Evolutionary conservation across 2,888 invertebrate genomes (phyloP), one percentile per base, ranked within the genome.

Genomic region (Pinctada fucata): DNA sequence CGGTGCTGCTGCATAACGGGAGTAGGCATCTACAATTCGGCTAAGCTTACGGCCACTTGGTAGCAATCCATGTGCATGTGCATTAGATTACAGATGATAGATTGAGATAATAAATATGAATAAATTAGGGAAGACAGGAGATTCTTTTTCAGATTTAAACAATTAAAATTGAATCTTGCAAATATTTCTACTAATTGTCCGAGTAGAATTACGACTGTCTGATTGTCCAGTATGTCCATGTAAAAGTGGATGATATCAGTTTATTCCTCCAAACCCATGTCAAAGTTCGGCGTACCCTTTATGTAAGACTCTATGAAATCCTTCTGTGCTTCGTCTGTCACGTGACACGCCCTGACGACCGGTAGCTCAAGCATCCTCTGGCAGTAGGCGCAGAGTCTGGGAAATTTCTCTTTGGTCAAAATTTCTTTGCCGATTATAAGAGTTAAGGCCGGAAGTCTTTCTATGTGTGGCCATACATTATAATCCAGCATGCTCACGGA

Each of bases 391-490:
- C 52, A 51, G 0, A 86, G 49, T 2, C 75, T 67, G 13, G 83
- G 81, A 50, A 81, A 80, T 47, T 73, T 69, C 2, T 71, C 78
- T 1, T 71, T 69, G 2, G 79, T 74, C 2, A 84, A 8, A 1
- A 70, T 64, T 1, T 3, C 45, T 45, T 58, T n/a, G 10, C 72
- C 68, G 4, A 72, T 8, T 6, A 73, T 58, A 6, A 75, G 13
- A 16, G 75, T 64, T 2, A 73, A 47, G 2, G 81, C 16, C 8
- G 66, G 64, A 16, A 77, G 51, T 47, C 84, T 71, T 66, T 84
- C 82, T 13, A 78, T 76, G 75, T 82, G 81, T 31, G 85, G 85
- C 83, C 83, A 86, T 16, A 86, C 58, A 47, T 76, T 47, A 13
- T 82, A 79, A 75, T 86, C 84, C 0, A 86, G 3, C 82, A 84